These are phyloP conservation scores for Ctena decussata DNA, from an alignment of 2,888 invertebrate genomes.

Conservation along the genomic window DNA sequence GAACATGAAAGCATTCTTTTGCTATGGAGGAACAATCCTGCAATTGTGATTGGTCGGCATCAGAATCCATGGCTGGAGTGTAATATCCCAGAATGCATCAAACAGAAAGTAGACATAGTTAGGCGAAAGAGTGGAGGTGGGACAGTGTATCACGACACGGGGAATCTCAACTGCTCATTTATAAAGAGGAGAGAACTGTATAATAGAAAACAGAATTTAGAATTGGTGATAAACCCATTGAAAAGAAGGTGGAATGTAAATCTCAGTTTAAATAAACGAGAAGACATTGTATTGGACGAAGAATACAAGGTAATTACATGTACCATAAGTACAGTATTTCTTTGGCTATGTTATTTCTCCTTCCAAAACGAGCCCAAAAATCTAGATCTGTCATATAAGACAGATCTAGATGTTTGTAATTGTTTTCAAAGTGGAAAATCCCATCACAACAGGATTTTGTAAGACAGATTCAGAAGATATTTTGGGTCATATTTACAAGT, in stretches of 20 bases:
- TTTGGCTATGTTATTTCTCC: too few relatives aligned
- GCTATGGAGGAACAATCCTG: slow-evolving; percentile 97
- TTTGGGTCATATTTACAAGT: too few relatives aligned
- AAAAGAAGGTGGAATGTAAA: slow-evolving; percentile 94
- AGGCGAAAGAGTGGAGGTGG: slow-evolving; percentile 98
- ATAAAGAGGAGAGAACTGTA: slow-evolving; percentile 95
- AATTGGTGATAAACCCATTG: slow-evolving; percentile 94
- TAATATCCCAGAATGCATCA: slow-evolving; percentile 91
- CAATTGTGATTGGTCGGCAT: slow-evolving; percentile 98
- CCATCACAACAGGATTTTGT: too few relatives aligned
- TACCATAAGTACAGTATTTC: too few relatives aligned
- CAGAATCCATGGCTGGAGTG: slow-evolving; percentile 99
- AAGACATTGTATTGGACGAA: slow-evolving; percentile 94
- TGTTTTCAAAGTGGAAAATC: too few relatives aligned
- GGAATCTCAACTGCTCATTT: slow-evolving; percentile 92
- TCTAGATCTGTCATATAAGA: too few relatives aligned
- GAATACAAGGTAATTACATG: slow-evolving; percentile 83
- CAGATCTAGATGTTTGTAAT: too few relatives aligned
- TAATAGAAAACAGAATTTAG: slow-evolving; percentile 95
- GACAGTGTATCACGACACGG: slow-evolving; percentile 98
- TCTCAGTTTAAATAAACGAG: slow-evolving; percentile 92
- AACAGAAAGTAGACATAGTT: slow-evolving; percentile 92
- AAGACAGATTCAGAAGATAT: too few relatives aligned
- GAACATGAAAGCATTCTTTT: slow-evolving; percentile 92
- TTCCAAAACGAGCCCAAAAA: too few relatives aligned